Conservation (phyloP, 2,888 invertebrate species). For the Flexamia atlantica region DNA sequence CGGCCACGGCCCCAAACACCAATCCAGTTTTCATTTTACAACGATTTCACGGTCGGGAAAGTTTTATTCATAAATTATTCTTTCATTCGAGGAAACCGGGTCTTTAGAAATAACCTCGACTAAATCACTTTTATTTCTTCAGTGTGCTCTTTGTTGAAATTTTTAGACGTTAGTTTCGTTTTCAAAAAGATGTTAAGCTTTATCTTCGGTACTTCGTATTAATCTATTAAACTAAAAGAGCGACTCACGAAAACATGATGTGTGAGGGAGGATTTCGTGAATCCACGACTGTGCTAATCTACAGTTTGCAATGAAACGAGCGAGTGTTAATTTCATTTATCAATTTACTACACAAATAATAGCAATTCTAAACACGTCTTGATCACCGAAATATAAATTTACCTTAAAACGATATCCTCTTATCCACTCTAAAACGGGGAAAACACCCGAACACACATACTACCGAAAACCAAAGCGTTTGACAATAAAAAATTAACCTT, state of each 20-base stretch:
- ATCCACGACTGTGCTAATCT: too few relatives aligned
- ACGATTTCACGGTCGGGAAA: conserved; percentile 37
- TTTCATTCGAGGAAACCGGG: conserved; percentile 43
- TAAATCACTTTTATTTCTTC: conserved; percentile 50
- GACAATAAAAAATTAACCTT: not conserved
- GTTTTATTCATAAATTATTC: conserved; percentile 57
- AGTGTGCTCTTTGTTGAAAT: conserved; percentile 14
- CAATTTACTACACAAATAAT: too few relatives aligned
- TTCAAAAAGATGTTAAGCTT: conserved; percentile 1
- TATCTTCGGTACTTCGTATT: too few relatives aligned
- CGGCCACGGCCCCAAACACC: conserved; percentile 32
- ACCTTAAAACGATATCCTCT: too few relatives aligned
- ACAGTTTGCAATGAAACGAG: too few relatives aligned
- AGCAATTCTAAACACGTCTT: too few relatives aligned
- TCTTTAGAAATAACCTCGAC: conserved; percentile 52
- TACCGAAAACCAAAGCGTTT: not conserved
- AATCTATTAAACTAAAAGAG: too few relatives aligned
- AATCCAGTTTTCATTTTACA: conserved; percentile 57
- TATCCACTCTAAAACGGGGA: too few relatives aligned
- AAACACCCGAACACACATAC: not conserved
- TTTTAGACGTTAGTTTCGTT: not conserved
- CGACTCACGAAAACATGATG: too few relatives aligned
- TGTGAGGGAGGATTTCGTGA: too few relatives aligned
- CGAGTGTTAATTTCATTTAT: too few relatives aligned
- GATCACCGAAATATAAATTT: too few relatives aligned